Conservation (phyloP, 2,113 vertebrate species). For the Proteles cristata region DNA sequence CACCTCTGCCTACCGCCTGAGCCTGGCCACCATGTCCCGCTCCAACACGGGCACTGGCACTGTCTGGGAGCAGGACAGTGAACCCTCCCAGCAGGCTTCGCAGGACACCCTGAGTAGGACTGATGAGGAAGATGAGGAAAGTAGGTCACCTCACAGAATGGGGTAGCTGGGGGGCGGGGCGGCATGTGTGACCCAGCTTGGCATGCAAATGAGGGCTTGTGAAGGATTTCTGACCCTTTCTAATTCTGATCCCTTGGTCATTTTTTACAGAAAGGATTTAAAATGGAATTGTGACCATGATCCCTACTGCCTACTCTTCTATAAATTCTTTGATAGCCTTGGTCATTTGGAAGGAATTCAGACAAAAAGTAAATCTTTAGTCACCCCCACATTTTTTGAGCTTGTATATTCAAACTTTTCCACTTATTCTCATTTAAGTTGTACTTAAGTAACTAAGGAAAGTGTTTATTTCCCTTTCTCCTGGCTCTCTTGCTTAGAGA, state of each 20-base stretch:
- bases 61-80: conserved; percentile 99
- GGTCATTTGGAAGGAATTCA: conserved; percentile 29
- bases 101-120: conserved; percentile 98
- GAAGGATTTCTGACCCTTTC: background rate
- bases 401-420: background rate
- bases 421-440: background rate
- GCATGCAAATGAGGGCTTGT: background rate
- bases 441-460: background rate
- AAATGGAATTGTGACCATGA: background rate
- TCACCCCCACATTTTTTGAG: background rate
- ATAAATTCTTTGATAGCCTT: background rate
- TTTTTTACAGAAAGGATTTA: background rate
- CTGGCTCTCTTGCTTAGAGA: background rate
- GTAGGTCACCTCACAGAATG: conserved; percentile 83
- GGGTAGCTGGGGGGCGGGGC: rapidly evolving
- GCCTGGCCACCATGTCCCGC: conserved; percentile 98
- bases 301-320: background rate
- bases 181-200: background rate
- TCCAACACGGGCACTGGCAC: conserved; percentile 98
- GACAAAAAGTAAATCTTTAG: background rate
- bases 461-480: background rate
- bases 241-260: background rate
- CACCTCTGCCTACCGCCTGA: conserved; percentile 97
- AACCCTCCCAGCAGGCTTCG: conserved; percentile 97
- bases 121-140: conserved; percentile 99